phyloP scores from a whole-genome alignment of 2,113 vertebrate species.

The Planiliza haematocheilus region DNA sequence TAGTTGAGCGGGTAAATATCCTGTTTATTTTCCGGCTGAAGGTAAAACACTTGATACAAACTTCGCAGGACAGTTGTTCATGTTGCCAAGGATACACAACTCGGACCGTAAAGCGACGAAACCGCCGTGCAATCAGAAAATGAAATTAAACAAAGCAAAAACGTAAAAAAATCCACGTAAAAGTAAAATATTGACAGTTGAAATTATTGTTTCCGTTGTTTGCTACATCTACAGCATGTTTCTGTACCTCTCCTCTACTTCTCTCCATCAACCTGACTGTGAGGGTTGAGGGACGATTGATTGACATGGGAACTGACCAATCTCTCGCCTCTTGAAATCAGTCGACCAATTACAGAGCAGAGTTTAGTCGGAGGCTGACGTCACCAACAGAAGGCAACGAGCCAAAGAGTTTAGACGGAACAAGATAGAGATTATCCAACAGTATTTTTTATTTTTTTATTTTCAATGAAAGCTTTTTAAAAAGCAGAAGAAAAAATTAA shows the following conservation, averaged over 20 bases:
- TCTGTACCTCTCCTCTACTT: neutral
- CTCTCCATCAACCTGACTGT: slow-evolving; percentile 59
- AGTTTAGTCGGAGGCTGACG: slow-evolving; percentile 10
- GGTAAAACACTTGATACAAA: slow-evolving; percentile 68
- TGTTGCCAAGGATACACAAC: slow-evolving; percentile 73
- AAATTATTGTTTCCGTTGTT: slow-evolving; percentile 10
- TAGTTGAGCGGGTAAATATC: neutral
- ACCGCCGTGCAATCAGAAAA: slow-evolving; percentile 26
- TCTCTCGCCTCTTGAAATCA: slow-evolving; percentile 15
- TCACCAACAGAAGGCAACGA: neutral
- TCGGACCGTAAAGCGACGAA: slow-evolving; percentile 54
- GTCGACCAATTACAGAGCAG: slow-evolving; percentile 49
- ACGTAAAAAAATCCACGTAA: accelerated
- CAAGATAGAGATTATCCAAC: slow-evolving; percentile 4
- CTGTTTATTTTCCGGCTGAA: slow-evolving; percentile 7
- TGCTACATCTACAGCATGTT: slow-evolving; percentile 12
- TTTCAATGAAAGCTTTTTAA: too few relatives aligned
- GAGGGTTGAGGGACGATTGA: neutral
- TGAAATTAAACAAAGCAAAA: neutral
- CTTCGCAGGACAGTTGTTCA: slow-evolving; percentile 72
- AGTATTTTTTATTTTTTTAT: too few relatives aligned
- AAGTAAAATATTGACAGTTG: accelerated
- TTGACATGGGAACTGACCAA: slow-evolving; percentile 19
- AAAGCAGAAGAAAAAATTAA: too few relatives aligned
- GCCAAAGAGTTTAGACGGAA: slow-evolving; percentile 8